Conservation (phyloP, 2,888 invertebrate species). For the Anticlea derivata region DNA sequence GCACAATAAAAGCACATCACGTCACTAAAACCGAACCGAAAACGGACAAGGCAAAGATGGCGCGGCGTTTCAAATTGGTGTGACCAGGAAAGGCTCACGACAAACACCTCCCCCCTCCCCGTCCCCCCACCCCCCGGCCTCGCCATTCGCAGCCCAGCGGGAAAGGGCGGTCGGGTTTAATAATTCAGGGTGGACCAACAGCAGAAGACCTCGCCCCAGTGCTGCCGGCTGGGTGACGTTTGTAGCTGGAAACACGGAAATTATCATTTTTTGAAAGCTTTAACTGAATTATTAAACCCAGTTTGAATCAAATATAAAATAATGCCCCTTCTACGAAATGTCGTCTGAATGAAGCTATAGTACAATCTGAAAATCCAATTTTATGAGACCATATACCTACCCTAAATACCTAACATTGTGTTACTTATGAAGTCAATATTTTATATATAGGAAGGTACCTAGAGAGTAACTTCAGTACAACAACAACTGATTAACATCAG, state of each 20-base stretch:
- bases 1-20: slow-evolving; percentile 58
- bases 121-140: slow-evolving; percentile 14
- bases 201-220: slow-evolving; percentile 51
- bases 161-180: slow-evolving; percentile 77
- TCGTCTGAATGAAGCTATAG: too few species aligned
- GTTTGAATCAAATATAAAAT: too few species aligned
- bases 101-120: slow-evolving; percentile 42
- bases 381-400: too few species aligned
- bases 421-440: too few species aligned
- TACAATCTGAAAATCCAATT: too few species aligned
- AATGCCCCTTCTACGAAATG: too few species aligned
- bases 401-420: too few species aligned
- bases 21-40: slow-evolving; percentile 50
- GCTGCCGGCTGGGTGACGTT: slow-evolving; percentile 35
- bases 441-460: too few species aligned
- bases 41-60: slow-evolving; percentile 52
- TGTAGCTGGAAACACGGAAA: not conserved
- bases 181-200: slow-evolving; percentile 72
- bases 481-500: too few species aligned
- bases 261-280: too few species aligned
- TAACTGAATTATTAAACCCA: too few species aligned
- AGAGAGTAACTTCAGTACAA: too few species aligned
- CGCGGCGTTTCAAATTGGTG: slow-evolving; percentile 55
- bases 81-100: slow-evolving; percentile 74
- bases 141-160: slow-evolving; percentile 71